Evolutionary conservation across 1,140 invertebrate species (phyloP).

Genomic region (Calliopsis andreniformis): DNA sequence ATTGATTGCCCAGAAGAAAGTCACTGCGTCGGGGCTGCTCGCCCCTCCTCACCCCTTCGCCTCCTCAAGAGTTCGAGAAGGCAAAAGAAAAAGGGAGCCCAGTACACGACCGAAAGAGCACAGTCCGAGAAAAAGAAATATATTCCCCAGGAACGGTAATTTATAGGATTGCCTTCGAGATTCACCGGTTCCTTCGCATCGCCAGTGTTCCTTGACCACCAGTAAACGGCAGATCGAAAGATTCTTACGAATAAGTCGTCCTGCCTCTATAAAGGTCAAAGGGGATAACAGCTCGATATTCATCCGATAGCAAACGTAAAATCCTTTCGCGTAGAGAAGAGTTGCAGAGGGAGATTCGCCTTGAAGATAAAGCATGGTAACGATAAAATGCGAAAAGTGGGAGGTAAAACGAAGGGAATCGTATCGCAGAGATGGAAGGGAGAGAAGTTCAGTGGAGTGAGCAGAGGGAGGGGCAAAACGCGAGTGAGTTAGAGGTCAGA

Average conservation of each 20-base stretch:
- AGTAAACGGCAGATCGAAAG: background rate
- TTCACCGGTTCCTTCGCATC: conserved; percentile 5
- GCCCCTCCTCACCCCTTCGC: too few relatives aligned
- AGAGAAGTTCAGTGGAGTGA: conserved; percentile 34
- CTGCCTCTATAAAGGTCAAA: background rate
- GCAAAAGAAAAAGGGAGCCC: background rate
- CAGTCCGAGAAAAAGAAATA: conserved; percentile 6
- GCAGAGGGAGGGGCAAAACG: conserved; percentile 1
- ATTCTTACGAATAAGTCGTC: background rate
- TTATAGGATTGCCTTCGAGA: conserved; percentile 11
- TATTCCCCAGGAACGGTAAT: conserved; percentile 16
- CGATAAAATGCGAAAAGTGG: too few relatives aligned
- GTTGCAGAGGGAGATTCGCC: too few relatives aligned
- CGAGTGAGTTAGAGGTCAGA: conserved; percentile 25
- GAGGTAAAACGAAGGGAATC: too few relatives aligned
- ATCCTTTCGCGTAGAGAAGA: too few relatives aligned
- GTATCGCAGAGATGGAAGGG: background rate
- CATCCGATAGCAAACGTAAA: too few relatives aligned
- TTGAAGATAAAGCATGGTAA: too few relatives aligned
- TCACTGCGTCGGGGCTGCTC: too few relatives aligned
- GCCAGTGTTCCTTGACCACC: background rate
- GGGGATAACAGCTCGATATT: too few relatives aligned
- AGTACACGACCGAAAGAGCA: background rate
- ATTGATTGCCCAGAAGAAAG: too few relatives aligned
- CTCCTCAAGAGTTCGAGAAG: too few relatives aligned